Evolutionary conservation across 1,140 invertebrate species (phyloP).

Genomic region (Achroia grisella): DNA sequence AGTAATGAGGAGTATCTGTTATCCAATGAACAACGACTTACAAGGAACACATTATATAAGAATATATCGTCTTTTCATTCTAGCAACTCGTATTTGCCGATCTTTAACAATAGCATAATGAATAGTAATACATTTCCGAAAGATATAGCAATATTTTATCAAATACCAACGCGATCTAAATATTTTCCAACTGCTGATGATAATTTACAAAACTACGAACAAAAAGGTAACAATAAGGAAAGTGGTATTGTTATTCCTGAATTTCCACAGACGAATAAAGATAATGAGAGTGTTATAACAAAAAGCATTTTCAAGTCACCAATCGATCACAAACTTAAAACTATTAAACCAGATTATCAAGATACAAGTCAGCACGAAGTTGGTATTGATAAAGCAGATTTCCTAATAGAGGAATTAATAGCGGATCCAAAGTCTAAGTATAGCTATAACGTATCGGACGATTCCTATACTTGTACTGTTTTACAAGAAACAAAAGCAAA

Average conservation of each 20-base stretch:
- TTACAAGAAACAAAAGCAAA: slow-evolving; percentile 27
- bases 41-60: slow-evolving; percentile 20
- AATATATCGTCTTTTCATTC: neutral
- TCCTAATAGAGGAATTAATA: slow-evolving; percentile 27
- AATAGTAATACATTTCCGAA: slow-evolving; percentile 6
- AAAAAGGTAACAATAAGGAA: slow-evolving; percentile 15
- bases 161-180: slow-evolving; percentile 26
- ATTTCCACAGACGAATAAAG: neutral
- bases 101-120: slow-evolving; percentile 2
- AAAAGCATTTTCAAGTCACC: slow-evolving; percentile 23
- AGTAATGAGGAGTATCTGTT: slow-evolving; percentile 17
- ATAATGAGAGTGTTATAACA: slow-evolving; percentile 14
- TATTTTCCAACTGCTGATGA: slow-evolving; percentile 34
- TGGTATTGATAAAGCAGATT: slow-evolving; percentile 31
- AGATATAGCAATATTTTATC: slow-evolving; percentile 19
- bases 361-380: neutral
- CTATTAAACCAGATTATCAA: neutral
- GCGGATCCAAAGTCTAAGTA: slow-evolving; percentile 9
- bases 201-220: slow-evolving; percentile 13
- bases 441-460: slow-evolving; percentile 20
- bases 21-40: slow-evolving; percentile 27
- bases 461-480: slow-evolving; percentile 24
- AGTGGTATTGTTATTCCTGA: slow-evolving; percentile 18
- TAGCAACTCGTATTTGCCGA: neutral
- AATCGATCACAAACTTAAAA: neutral